phyloP scores from a whole-genome alignment of 1,140 invertebrate species.

The Proales similis region DNA sequence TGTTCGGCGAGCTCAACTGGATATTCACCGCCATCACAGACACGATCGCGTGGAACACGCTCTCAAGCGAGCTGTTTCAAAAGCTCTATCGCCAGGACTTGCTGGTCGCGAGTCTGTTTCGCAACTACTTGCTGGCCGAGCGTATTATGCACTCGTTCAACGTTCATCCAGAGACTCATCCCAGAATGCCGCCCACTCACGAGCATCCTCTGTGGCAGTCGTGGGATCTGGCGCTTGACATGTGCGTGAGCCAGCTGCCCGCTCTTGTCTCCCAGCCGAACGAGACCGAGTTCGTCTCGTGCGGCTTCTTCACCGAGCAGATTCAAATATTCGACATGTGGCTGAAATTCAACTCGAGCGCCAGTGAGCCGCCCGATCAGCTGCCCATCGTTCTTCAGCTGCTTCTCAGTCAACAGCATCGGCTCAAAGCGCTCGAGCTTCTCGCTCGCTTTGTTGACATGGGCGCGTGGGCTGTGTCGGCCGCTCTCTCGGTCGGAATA shows the following conservation, averaged over 20 bases:
- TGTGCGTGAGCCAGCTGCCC: slow-evolving; percentile 80
- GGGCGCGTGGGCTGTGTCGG: slow-evolving; percentile 90
- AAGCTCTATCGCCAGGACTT: slow-evolving; percentile 86
- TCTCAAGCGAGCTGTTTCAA: slow-evolving; percentile 85
- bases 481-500: slow-evolving; percentile 90
- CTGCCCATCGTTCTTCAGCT: slow-evolving; percentile 85
- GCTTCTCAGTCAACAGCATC: slow-evolving; percentile 88
- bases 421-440: slow-evolving; percentile 83
- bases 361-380: slow-evolving; percentile 66
- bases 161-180: slow-evolving; percentile 84
- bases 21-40: slow-evolving; percentile 99
- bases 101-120: slow-evolving; percentile 90
- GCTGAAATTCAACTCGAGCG: slow-evolving; percentile 9
- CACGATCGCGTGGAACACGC: slow-evolving; percentile 97
- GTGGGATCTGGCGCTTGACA: slow-evolving; percentile 92
- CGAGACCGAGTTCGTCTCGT: neutral
- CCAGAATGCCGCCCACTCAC: slow-evolving; percentile 72
- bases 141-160: slow-evolving; percentile 90
- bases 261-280: neutral
- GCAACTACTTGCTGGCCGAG: slow-evolving; percentile 93
- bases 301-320: slow-evolving; percentile 32
- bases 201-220: slow-evolving; percentile 70
- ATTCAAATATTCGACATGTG: slow-evolving; percentile 33
- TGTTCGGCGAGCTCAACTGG: slow-evolving; percentile 98
- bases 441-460: slow-evolving; percentile 90